Conservation (phyloP, 2,888 invertebrate species). For the Ochlodes sylvanus region DNA sequence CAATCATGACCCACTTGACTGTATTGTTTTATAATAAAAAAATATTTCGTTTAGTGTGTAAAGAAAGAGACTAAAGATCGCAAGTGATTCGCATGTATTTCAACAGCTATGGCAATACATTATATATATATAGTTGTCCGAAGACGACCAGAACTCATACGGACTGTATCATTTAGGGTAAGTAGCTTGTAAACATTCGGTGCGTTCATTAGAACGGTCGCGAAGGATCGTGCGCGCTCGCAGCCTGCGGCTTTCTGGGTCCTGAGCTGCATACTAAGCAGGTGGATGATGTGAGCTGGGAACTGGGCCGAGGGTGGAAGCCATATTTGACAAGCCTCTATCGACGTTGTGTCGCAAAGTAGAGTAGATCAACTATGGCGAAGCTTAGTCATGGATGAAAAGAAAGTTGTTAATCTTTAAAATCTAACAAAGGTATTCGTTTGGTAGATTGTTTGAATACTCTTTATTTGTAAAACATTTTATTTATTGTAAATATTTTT, state of each 20-base stretch:
- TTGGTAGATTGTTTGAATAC: too few species aligned
- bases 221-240: slow-evolving; percentile 7
- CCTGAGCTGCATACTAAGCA: slow-evolving; percentile 23
- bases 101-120: too few species aligned
- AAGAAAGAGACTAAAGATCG: too few species aligned
- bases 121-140: neutral
- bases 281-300: neutral
- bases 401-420: too few species aligned
- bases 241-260: neutral
- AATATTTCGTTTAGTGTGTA: too few species aligned
- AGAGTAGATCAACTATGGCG: too few species aligned
- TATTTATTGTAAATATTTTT: too few species aligned
- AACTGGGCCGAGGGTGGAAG: slow-evolving; percentile 18
- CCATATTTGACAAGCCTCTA: neutral
- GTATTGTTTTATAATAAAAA: too few species aligned
- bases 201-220: slow-evolving; percentile 29
- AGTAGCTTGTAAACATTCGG: slow-evolving; percentile 27
- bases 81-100: too few species aligned
- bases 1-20: too few species aligned
- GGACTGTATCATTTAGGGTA: slow-evolving; percentile 17
- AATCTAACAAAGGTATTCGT: too few species aligned
- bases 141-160: neutral
- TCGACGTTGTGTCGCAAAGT: neutral
- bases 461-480: too few species aligned
- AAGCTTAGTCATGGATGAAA: neutral